Evolutionary conservation across 2,888 invertebrate species (phyloP).

Genomic region (Neria commutata): DNA sequence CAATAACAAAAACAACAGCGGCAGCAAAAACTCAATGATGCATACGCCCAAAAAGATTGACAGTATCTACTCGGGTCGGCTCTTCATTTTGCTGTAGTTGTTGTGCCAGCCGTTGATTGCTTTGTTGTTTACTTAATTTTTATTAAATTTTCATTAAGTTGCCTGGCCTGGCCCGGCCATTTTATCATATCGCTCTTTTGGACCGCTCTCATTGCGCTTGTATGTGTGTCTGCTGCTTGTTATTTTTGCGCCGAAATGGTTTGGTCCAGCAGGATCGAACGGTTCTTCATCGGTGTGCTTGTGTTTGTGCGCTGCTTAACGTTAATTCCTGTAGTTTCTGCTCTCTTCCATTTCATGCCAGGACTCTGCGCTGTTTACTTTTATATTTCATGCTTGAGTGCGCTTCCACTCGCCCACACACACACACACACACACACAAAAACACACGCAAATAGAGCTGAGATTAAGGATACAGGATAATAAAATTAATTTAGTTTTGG

Average conservation of each 20-base stretch:
- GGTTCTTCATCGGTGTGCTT: too few relatives aligned
- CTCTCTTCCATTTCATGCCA: too few relatives aligned
- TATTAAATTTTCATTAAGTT: not conserved
- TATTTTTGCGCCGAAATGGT: too few relatives aligned
- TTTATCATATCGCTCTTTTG: not conserved
- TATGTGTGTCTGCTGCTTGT: not conserved
- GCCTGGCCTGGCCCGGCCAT: not conserved
- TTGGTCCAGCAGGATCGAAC: too few relatives aligned
- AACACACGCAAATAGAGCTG: not conserved
- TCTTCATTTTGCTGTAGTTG: not conserved
- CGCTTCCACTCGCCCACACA: not conserved
- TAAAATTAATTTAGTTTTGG: too few relatives aligned
- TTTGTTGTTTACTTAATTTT: not conserved
- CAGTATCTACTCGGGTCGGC: too few relatives aligned
- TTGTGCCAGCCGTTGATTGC: too few relatives aligned
- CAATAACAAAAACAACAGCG: not conserved
- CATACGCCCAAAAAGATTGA: not conserved
- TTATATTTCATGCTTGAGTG: constrained; percentile 1
- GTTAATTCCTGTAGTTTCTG: too few relatives aligned
- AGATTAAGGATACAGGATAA: too few relatives aligned
- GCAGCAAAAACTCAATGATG: not conserved
- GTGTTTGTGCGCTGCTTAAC: not conserved
- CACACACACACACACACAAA: not conserved
- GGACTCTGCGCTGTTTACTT: not conserved
- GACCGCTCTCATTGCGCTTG: not conserved